These are phyloP conservation scores for Ptychoptera contaminata DNA, from an alignment of 2,888 invertebrate genomes.

Conservation along the genomic window DNA sequence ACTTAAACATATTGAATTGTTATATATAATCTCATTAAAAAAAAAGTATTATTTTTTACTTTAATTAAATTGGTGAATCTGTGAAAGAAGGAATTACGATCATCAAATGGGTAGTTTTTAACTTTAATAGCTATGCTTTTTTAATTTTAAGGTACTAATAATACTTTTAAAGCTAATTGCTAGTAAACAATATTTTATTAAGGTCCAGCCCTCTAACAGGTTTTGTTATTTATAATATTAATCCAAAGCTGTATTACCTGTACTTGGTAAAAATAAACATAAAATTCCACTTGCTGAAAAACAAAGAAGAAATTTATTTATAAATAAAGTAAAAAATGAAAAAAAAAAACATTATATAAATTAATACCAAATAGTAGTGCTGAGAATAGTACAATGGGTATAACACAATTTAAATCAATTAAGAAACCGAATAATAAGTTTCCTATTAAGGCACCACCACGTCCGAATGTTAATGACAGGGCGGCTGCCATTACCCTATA, in stretches of 20 bases:
- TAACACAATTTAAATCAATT: conserved; percentile 61
- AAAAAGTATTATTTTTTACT: too few relatives aligned
- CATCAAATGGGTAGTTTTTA: too few relatives aligned
- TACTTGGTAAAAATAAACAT: conserved; percentile 59
- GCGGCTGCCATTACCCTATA: conserved; percentile 70
- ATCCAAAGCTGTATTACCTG: conserved; percentile 56
- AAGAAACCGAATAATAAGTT: conserved; percentile 64
- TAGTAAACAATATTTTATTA: too few relatives aligned
- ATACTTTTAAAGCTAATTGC: too few relatives aligned
- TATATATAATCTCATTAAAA: too few relatives aligned
- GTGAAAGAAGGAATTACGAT: too few relatives aligned
- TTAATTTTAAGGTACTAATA: too few relatives aligned
- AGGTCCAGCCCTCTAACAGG: too few relatives aligned
- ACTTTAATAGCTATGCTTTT: too few relatives aligned
- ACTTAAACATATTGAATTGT: too few relatives aligned
- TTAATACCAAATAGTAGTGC: conserved; percentile 57
- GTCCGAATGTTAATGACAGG: conserved; percentile 58
- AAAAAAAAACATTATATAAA: background rate
- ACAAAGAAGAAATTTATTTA: conserved; percentile 12
- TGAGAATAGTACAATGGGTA: conserved; percentile 58
- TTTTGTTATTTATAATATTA: conserved; percentile 19
- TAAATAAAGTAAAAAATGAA: background rate
- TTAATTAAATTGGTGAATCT: too few relatives aligned
- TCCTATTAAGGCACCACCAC: conserved; percentile 60
- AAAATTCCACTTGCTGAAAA: conserved; percentile 54